phyloP scores from a whole-genome alignment of 2,797 vertebrate species.

The Eidolon dupreanum region DNA sequence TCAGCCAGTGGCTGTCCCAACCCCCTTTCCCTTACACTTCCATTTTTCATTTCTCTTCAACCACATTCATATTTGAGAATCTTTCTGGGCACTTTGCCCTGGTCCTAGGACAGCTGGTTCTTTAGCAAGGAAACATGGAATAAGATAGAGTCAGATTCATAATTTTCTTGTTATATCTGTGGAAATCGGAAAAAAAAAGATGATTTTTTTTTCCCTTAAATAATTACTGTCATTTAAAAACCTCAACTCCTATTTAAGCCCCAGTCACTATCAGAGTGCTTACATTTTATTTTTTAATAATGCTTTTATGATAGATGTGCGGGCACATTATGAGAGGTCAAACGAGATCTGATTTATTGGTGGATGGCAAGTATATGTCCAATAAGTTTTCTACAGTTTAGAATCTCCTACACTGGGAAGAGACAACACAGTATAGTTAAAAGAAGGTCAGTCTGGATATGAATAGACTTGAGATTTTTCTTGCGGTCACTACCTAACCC shows the following conservation, averaged over 20 bases:
- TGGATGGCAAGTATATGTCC: background rate
- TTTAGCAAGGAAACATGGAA: background rate
- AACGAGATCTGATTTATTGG: background rate
- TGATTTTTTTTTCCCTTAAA: constrained; percentile 3
- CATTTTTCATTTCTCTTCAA: background rate
- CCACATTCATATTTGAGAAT: background rate
- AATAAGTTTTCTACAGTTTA: background rate
- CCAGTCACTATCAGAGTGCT: background rate
- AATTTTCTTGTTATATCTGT: background rate
- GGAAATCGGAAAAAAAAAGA: background rate
- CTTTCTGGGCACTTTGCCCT: background rate
- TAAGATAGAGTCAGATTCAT: background rate
- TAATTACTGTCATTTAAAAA: background rate
- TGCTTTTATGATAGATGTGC: background rate
- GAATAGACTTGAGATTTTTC: background rate
- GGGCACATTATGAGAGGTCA: background rate
- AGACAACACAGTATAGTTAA: background rate
- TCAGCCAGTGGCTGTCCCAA: fast-evolving
- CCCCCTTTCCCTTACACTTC: background rate
- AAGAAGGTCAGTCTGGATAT: background rate
- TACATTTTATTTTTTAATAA: background rate
- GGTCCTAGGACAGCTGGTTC: background rate
- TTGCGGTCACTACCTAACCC: background rate
- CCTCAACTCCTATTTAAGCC: background rate
- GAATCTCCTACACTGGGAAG: background rate